Evolutionary conservation across 1,140 invertebrate genomes (phyloP), one percentile per base, ranked within the genome.

Genomic region (Sinella curviseta): DNA sequence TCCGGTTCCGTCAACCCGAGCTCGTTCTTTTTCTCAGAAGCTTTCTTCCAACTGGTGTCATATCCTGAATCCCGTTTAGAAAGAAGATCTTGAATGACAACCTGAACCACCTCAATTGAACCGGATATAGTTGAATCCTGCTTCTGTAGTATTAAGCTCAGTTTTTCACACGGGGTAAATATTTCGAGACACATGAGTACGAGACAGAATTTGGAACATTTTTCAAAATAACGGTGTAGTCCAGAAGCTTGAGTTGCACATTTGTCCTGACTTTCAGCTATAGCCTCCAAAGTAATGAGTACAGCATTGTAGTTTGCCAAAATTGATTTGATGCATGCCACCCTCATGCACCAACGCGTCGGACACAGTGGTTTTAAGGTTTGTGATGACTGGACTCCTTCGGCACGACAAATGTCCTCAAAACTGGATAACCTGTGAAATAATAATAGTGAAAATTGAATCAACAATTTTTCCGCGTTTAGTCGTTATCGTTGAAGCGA

Each of bases 301-400:
- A 24, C 8, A 8, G 28, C 60, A 12, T n/a, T 12, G 24, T 67
- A 67, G 4, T 4, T 67, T 4, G 8, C 24, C 24, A 67, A 30
- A 24, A 67, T 4, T 24, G 4, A 8, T 67, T n/a, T 24, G n/a
- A 67, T 67, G 4, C 4, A 24, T 30, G 4, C 24, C n/a, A 67
- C 60, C 24, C 60, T n/a, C n/a, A 67, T 24, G n/a, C 8, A 12
- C 60, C 60, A 67, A 8, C 60, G n/a, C 8, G 60, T 67, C 8
- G 60, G 60, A 30, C 60, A 67, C 12, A 67, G 24, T n/a, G 60
- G 60, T 67, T n/a, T n/a, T n/a, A n/a, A n/a, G n/a, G n/a, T n/a
- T n/a, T n/a, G n/a, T n/a, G n/a, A n/a, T n/a, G n/a, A n/a, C n/a
- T n/a, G n/a, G n/a, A n/a, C n/a, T n/a, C n/a, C n/a, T n/a, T n/a